phyloP scores from a whole-genome alignment of 2,888 invertebrate genomes.

The Chrysolina oricalcia region DNA sequence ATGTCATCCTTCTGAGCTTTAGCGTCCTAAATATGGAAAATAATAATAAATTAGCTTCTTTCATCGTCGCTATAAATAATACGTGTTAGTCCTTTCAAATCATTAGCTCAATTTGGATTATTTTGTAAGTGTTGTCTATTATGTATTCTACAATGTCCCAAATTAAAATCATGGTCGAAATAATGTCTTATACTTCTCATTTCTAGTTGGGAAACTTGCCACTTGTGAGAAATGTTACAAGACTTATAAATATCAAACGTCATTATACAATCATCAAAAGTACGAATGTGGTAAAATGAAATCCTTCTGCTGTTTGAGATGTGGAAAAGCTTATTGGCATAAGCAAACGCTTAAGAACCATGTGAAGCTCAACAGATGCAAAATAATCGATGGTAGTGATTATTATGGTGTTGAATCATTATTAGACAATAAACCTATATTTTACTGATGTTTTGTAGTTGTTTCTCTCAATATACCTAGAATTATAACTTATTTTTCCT shows the following conservation, averaged over 20 bases:
- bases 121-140: too few species aligned
- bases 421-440: too few species aligned
- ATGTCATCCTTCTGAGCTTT: too few species aligned
- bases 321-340: slow-evolving; percentile 41
- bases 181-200: neutral
- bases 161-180: neutral
- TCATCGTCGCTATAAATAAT: too few species aligned
- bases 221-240: slow-evolving; percentile 53
- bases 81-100: too few species aligned
- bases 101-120: too few species aligned
- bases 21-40: too few species aligned
- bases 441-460: too few species aligned
- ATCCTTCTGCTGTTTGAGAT: slow-evolving; percentile 45
- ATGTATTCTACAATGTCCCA: too few species aligned
- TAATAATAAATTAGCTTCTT: too few species aligned
- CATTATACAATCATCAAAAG: slow-evolving; percentile 56
- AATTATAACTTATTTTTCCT: too few species aligned
- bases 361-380: slow-evolving; percentile 39
- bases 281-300: slow-evolving; percentile 58
- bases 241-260: slow-evolving; percentile 54
- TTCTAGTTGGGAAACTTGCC: slow-evolving; percentile 6
- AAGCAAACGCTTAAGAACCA: slow-evolving; percentile 40
- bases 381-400: slow-evolving; percentile 11
- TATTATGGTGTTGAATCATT: neutral
- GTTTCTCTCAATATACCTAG: too few species aligned